phyloP scores from a whole-genome alignment of 2,797 vertebrate genomes.

The Limosa lapponica region DNA sequence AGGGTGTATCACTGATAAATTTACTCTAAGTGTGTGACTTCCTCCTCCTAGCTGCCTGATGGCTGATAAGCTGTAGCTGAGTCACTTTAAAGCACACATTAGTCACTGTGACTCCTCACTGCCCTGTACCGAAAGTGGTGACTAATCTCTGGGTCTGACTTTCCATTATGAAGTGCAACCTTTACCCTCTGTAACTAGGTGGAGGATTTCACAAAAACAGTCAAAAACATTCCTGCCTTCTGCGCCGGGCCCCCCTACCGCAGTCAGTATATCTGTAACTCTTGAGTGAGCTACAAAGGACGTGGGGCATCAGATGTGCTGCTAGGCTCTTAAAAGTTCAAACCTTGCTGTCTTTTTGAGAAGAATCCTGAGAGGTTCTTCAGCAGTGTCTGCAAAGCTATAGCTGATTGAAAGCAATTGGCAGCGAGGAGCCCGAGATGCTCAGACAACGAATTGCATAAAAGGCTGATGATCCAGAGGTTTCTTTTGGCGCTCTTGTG shows the following conservation, averaged over 20 bases:
- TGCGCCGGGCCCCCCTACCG: rapidly evolving
- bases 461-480: background rate
- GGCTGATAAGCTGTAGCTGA: background rate
- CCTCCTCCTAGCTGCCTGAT: background rate
- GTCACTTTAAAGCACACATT: constrained; percentile 22
- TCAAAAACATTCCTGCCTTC: background rate
- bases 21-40: background rate
- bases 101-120: constrained; percentile 10
- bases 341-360: background rate
- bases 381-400: background rate
- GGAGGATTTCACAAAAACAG: background rate
- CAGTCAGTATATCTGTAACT: background rate
- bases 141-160: constrained; percentile 32
- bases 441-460: background rate
- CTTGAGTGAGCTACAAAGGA: background rate
- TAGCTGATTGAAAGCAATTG: background rate
- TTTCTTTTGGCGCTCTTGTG: background rate
- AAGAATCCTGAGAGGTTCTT: background rate
- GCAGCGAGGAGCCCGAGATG: background rate
- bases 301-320: background rate
- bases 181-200: background rate
- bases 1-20: background rate
- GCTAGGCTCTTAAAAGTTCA: background rate
- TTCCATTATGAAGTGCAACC: background rate
- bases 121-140: background rate